Evolutionary conservation across 2,888 invertebrate species (phyloP).

Genomic region (Caenorhabditis sp.): DNA sequence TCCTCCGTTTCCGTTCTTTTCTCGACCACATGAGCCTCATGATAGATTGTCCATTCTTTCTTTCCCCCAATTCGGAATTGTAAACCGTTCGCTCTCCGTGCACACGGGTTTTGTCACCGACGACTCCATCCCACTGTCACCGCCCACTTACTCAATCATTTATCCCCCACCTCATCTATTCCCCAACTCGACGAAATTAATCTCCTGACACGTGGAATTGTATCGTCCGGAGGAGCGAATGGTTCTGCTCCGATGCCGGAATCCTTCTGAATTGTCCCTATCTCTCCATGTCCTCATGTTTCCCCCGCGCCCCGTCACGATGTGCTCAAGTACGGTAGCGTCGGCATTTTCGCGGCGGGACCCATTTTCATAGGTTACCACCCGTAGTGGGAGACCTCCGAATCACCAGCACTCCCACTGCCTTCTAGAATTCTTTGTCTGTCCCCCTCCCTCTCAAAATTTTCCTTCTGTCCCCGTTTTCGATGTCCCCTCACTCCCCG

Average conservation of each 20-base stretch:
- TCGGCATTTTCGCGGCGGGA: conserved; percentile 5
- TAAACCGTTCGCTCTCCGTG: conserved; percentile 52
- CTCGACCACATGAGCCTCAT: neutral
- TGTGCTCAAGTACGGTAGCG: neutral
- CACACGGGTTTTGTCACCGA: conserved; percentile 59
- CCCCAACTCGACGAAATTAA: conserved; percentile 4
- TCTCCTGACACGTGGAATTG: conserved; percentile 44
- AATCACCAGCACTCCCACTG: conserved; percentile 48
- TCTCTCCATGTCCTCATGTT: conserved; percentile 1
- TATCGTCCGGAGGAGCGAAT: conserved; percentile 53
- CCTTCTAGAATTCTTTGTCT: conserved; percentile 23
- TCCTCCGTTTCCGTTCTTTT: no score
- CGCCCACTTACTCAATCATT: conserved; percentile 21
- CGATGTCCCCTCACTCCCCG: neutral
- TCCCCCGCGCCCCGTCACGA: neutral
- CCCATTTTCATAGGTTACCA: conserved; percentile 23
- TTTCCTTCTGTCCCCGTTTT: neutral
- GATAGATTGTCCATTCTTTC: neutral
- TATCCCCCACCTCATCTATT: conserved; percentile 9
- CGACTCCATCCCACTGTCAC: conserved; percentile 34
- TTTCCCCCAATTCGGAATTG: conserved; percentile 31
- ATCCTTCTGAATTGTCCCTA: neutral
- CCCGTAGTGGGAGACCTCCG: conserved; percentile 50
- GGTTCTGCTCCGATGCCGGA: conserved; percentile 42
- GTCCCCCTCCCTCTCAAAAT: neutral